Conservation (phyloP, 2,888 invertebrate genomes). For the Tenthredo notha region DNA sequence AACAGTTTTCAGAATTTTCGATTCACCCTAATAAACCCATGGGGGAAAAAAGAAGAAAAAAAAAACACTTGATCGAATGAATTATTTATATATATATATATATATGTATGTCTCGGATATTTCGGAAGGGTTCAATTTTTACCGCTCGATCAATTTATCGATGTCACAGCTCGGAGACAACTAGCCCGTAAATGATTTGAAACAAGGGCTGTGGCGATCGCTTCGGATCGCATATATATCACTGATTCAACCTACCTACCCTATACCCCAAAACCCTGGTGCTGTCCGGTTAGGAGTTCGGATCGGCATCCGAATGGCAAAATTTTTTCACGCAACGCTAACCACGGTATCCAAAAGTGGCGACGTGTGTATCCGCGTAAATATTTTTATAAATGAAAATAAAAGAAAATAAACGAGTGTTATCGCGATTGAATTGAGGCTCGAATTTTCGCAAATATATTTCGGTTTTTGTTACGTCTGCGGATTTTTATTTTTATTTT, state of each 20-base stretch:
- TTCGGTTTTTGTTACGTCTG: not conserved
- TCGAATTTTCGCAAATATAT: not conserved
- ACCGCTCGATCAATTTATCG: constrained; percentile 10
- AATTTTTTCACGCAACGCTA: constrained; percentile 12
- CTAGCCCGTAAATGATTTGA: constrained; percentile 7
- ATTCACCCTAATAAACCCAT: too few relatives aligned
- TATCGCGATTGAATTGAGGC: not conserved
- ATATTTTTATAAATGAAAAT: not conserved
- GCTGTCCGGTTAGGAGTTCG: not conserved
- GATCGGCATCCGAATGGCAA: not conserved
- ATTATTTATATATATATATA: not conserved
- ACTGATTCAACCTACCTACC: not conserved
- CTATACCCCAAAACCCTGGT: not conserved
- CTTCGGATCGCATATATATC: not conserved
- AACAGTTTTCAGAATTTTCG: too few relatives aligned
- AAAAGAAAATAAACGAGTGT: not conserved
- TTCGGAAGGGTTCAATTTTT: not conserved
- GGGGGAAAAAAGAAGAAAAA: not conserved
- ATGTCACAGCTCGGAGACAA: constrained; percentile 10
- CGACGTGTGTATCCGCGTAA: not conserved
- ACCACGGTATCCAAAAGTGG: too few relatives aligned
- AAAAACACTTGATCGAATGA: not conserved
- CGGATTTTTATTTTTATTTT: not conserved
- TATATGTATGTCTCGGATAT: not conserved
- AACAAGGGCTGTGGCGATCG: not conserved